Evolutionary conservation across 2,888 invertebrate species (phyloP).

Genomic region (Atrina japonica): DNA sequence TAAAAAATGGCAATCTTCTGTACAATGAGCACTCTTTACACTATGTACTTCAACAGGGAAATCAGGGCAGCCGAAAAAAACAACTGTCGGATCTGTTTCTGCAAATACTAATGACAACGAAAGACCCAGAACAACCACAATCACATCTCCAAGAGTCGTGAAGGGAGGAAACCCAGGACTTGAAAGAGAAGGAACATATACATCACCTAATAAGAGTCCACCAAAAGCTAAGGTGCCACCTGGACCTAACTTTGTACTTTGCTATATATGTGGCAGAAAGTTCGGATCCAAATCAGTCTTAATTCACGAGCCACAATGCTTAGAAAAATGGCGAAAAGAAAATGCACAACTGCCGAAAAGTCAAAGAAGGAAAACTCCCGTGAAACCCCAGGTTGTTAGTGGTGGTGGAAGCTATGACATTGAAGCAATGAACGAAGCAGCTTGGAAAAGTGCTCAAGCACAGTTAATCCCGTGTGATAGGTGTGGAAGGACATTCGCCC

Average conservation of each 20-base stretch:
- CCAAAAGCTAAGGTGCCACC: slow-evolving; percentile 48
- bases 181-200: slow-evolving; percentile 57
- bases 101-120: slow-evolving; percentile 36
- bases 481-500: slow-evolving; percentile 86
- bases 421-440: slow-evolving; percentile 82
- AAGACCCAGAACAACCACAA: slow-evolving; percentile 70
- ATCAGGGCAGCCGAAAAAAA: slow-evolving; percentile 45
- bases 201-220: slow-evolving; percentile 55
- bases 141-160: slow-evolving; percentile 72
- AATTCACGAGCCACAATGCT: slow-evolving; percentile 87
- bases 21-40: no score
- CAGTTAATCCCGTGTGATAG: slow-evolving; percentile 85
- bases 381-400: slow-evolving; percentile 82
- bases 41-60: no score
- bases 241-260: slow-evolving; percentile 81
- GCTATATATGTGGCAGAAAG: slow-evolving; percentile 86
- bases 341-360: slow-evolving; percentile 84
- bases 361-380: slow-evolving; percentile 83
- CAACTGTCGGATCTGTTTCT: slow-evolving; percentile 3
- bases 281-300: slow-evolving; percentile 85
- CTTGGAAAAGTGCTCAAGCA: slow-evolving; percentile 84
- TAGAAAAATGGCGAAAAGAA: slow-evolving; percentile 85
- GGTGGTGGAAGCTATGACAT: slow-evolving; percentile 76
- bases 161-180: slow-evolving; percentile 64
- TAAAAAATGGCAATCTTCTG: no score